Base-by-base conservation (phyloP, 2,888 invertebrate genomes). In the Kuschelorhynchus macadamiae region DNA sequence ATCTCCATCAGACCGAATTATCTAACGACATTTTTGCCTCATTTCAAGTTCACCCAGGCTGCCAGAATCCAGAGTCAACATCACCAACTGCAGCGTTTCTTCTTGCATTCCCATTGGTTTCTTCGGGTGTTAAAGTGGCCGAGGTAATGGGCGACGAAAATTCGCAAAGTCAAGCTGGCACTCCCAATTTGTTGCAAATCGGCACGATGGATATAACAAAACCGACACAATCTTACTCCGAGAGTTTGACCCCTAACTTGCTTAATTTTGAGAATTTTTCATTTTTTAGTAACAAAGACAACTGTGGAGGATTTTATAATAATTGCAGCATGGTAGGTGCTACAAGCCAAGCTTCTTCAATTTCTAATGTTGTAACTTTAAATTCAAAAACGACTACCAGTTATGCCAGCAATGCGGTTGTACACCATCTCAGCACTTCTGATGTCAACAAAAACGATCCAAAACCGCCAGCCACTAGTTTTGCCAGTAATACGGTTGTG, bases 81-180 rank as follows among this genome's bases (percentile, higher is more conserved):
- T 92, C 92, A 1, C 92, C 92, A 3, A 92, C 92, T 1, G 92
- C 92, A 11, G 92, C 92, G 1, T 92, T 92, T 79, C 83, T 92
- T 9, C 87, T 91, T 84, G 90, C 92, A 1, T 92, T 92, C 77
- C 92, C 92, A 0, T 81, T 92, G 49, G 92, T 92, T 0, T 91
- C 88, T 0, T 87, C 88, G 2, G 87, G 86, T 5, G 86, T 87
- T 47, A 86, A 85, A 79, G 83, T 83, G 12, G 84, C 85, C 0
- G 87, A 86, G 75, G 87, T 86, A 0, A 80, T 85, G 7, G 86
- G 86, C 52, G 88, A 87, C 61, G 87, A 87, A 70, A 86, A 82
- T 65, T 77, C 79, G 2, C 85, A 85, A 64, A 85, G 84, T 72
- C 82, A 84, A 67, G 81, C 83, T 44, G 84, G 80, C 11, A 83